Conservation (phyloP, 1,140 invertebrate genomes). For the Helicoverpa zea region DNA sequence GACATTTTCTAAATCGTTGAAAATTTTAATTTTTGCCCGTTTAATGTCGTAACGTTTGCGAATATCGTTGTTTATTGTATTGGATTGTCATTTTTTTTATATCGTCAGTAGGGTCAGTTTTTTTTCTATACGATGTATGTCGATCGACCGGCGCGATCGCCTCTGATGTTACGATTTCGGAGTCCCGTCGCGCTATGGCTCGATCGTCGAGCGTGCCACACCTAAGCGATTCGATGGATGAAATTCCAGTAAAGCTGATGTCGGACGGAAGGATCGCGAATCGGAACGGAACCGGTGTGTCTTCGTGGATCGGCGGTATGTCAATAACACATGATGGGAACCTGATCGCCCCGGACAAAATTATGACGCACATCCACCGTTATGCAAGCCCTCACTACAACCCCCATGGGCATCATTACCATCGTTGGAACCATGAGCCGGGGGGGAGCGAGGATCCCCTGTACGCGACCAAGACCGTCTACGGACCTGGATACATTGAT, state of each 20-base stretch:
- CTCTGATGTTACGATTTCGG: conserved; percentile 64
- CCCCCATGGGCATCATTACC: conserved; percentile 80
- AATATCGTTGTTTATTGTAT: conserved; percentile 76
- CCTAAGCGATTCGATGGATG: conserved; percentile 84
- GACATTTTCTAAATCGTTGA: conserved; percentile 57
- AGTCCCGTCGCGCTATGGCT: conserved; percentile 75
- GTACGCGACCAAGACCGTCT: conserved; percentile 84
- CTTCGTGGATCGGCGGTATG: conserved; percentile 85
- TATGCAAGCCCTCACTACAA: conserved; percentile 84
- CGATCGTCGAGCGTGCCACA: conserved; percentile 73
- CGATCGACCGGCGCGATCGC: conserved; percentile 77
- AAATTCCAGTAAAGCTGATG: conserved; percentile 86
- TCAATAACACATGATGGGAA: conserved; percentile 84
- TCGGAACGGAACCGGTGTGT: conserved; percentile 76
- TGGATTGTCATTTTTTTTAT: conserved; percentile 72
- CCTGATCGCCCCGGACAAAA: conserved; percentile 83
- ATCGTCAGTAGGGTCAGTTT: conserved; percentile 69
- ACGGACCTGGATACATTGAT: conserved; percentile 84
- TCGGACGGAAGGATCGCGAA: conserved; percentile 79
- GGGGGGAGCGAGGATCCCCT: conserved; percentile 81
- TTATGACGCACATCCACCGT: conserved; percentile 82
- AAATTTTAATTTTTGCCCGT: conserved; percentile 74
- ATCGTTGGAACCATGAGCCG: conserved; percentile 82
- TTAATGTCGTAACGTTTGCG: conserved; percentile 79
- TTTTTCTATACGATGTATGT: conserved; percentile 62